Percentiles rank a stretch among this genome's conserved stretches.
These are phyloP conservation scores for Platichthys stellatus DNA, from an alignment of 2,113 vertebrate genomes.

Conservation along the genomic window DNA sequence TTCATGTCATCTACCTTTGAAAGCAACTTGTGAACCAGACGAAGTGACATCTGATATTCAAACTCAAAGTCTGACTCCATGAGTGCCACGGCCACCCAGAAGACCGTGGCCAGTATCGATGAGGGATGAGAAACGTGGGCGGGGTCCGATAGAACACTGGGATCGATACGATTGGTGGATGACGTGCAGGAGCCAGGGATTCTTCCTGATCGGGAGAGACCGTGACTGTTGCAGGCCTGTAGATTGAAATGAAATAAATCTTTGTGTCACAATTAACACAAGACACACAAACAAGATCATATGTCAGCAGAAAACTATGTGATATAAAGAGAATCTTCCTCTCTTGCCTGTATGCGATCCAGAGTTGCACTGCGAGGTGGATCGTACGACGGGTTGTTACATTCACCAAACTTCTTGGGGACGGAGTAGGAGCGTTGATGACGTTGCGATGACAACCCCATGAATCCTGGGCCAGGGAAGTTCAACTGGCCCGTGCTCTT, in stretches of 20 bases:
- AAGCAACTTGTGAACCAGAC: slow-evolving; percentile 92
- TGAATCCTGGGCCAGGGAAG: slow-evolving; percentile 85
- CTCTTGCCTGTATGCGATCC: slow-evolving; percentile 89
- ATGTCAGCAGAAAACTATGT: too few relatives aligned
- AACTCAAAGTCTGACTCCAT: slow-evolving; percentile 99
- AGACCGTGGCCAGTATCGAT: slow-evolving; percentile 93
- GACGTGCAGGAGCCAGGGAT: slow-evolving; percentile 90
- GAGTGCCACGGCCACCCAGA: slow-evolving; percentile 96
- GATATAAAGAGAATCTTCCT: neutral
- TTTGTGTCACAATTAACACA: neutral
- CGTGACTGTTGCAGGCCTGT: slow-evolving; percentile 94
- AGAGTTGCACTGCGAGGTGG: slow-evolving; percentile 96
- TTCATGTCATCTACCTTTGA: slow-evolving; percentile 75
- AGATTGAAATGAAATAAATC: slow-evolving; percentile 44
- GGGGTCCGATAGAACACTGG: slow-evolving; percentile 85
- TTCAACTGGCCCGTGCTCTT: slow-evolving; percentile 98
- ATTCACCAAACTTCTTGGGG: slow-evolving; percentile 97
- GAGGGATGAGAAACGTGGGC: slow-evolving; percentile 93
- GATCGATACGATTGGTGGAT: slow-evolving; percentile 87
- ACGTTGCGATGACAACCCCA: slow-evolving; percentile 87
- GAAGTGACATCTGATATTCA: slow-evolving; percentile 96
- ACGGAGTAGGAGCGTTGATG: slow-evolving; percentile 98
- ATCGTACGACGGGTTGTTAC: slow-evolving; percentile 86
- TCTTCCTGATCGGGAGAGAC: slow-evolving; percentile 83
- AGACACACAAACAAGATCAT: too few relatives aligned